Conservation (phyloP, 1,140 invertebrate species). For the Meloidogyne hapla region DNA sequence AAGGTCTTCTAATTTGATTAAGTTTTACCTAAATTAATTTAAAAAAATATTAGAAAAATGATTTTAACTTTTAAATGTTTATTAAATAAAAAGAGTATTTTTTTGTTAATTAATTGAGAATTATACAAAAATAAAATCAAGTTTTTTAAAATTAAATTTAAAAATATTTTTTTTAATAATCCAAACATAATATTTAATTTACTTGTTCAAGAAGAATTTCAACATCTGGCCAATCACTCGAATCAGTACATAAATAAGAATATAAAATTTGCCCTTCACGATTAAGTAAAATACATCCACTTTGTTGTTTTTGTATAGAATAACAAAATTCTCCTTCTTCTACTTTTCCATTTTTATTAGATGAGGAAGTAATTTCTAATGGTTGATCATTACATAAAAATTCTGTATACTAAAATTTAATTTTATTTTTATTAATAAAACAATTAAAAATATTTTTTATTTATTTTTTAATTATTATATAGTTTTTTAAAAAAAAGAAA, state of each 20-base stretch:
- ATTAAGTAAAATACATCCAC: slow-evolving; percentile 33
- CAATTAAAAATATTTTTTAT: too few species aligned
- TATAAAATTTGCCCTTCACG: slow-evolving; percentile 19
- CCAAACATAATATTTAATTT: not conserved
- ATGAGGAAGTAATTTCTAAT: slow-evolving; percentile 15
- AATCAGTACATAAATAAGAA: slow-evolving; percentile 31
- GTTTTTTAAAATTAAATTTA: too few species aligned
- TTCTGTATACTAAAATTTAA: slow-evolving; percentile 31
- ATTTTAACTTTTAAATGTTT: not conserved
- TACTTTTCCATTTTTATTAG: not conserved
- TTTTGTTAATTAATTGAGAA: not conserved
- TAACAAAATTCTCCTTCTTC: not conserved
- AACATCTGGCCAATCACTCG: slow-evolving; percentile 38
- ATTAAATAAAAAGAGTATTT: not conserved
- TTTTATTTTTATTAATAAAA: not conserved
- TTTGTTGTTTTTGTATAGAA: slow-evolving; percentile 28
- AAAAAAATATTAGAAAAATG: not conserved
- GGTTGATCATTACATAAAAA: slow-evolving; percentile 35
- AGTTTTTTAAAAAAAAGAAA: too few species aligned
- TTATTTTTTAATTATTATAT: too few species aligned
- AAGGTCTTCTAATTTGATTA: not conserved
- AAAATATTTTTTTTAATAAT: too few species aligned
- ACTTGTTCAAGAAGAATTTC: slow-evolving; percentile 36
- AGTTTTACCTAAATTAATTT: not conserved
- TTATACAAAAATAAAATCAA: not conserved